phyloP scores from a whole-genome alignment of 2,888 invertebrate species.

The Leptinotarsa haldemani region DNA sequence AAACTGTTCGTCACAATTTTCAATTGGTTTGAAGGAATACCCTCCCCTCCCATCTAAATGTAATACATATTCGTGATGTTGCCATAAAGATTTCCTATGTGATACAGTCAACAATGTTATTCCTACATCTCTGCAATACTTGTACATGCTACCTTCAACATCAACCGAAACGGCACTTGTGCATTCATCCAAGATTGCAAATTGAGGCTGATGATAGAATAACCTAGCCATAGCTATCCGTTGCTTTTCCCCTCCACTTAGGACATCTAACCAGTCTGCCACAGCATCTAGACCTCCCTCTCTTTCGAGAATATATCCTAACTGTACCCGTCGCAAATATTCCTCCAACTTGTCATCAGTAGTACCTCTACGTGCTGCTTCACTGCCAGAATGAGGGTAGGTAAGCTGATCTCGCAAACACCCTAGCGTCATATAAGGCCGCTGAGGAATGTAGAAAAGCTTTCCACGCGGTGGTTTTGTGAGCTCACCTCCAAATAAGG shows the following conservation, averaged over 20 bases:
- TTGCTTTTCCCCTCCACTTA: constrained; percentile 99
- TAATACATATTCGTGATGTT: constrained; percentile 94
- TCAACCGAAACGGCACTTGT: constrained; percentile 99
- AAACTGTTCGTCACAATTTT: constrained; percentile 88
- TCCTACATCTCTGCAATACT: constrained; percentile 86
- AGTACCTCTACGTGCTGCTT: constrained; percentile 83
- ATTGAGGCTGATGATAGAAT: constrained; percentile 97
- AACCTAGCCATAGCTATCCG: constrained; percentile 97
- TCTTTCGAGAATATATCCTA: constrained; percentile 84
- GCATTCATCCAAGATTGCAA: constrained; percentile 98
- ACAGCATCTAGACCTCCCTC: constrained; percentile 92
- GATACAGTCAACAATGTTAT: constrained; percentile 98
- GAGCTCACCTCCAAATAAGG: constrained; percentile 89
- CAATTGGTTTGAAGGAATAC: constrained; percentile 89
- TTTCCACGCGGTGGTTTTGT: constrained; percentile 96
- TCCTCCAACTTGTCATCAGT: constrained; percentile 82
- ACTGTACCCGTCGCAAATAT: constrained; percentile 85
- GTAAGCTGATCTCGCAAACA: constrained; percentile 90
- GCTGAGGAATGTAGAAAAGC: constrained; percentile 96
- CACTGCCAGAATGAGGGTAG: constrained; percentile 91
- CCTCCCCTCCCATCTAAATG: constrained; percentile 96
- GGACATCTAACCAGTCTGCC: constrained; percentile 98
- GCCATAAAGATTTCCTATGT: constrained; percentile 97
- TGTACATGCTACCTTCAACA: constrained; percentile 97
- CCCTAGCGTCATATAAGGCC: constrained; percentile 98